Conservation (phyloP, 92 coral and sea anemone species). For the Blastomussa wellsi region DNA sequence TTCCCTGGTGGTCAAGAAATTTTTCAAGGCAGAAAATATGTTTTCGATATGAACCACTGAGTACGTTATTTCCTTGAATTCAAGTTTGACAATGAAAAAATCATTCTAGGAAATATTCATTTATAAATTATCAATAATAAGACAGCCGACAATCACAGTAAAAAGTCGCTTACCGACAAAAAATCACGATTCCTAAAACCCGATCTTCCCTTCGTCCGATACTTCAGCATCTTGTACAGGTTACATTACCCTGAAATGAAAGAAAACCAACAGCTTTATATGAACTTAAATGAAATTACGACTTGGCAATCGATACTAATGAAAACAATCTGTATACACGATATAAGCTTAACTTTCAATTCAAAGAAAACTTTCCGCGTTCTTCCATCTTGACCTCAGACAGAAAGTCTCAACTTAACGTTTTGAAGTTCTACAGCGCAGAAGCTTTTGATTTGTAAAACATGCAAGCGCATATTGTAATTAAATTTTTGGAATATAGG, state of each 20-base stretch:
- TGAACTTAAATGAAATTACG: not conserved
- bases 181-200: not conserved
- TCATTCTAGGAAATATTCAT: not conserved
- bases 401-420: no score
- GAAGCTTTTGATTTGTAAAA: not conserved
- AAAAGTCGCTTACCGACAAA: constrained; percentile 8
- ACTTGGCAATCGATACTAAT: not conserved
- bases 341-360: no score
- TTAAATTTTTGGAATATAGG: not conserved
- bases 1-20: not conserved
- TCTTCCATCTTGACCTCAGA: not conserved
- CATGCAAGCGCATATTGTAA: not conserved
- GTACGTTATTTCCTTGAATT: not conserved
- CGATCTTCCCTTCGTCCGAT: not conserved
- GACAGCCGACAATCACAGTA: not conserved
- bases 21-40: not conserved
- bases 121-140: not conserved
- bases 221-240: not conserved
- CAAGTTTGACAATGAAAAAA: not conserved
- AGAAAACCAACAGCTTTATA: not conserved
- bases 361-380: not conserved
- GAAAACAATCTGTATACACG: not conserved
- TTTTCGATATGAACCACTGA: not conserved
- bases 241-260: not conserved
- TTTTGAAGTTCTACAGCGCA: not conserved